These are phyloP conservation scores for Epinotia brunnichana DNA, from an alignment of 2,888 invertebrate genomes.

Conservation along the genomic window DNA sequence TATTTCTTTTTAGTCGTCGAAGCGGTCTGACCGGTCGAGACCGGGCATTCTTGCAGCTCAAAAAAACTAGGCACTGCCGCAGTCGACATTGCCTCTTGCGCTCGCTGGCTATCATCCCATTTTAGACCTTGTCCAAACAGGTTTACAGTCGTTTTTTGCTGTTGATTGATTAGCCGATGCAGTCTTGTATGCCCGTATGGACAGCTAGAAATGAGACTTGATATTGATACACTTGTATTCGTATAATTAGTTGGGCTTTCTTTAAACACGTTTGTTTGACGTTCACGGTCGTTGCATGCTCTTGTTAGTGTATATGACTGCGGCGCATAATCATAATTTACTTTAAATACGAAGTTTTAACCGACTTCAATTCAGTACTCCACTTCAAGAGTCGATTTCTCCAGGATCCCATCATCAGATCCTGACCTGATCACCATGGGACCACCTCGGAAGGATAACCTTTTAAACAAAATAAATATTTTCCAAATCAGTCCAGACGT, in stretches of 20 bases:
- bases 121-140: not conserved
- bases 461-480: too few relatives aligned
- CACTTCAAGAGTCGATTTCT: too few relatives aligned
- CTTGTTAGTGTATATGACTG: not conserved
- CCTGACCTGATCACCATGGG: too few relatives aligned
- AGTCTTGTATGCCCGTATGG: not conserved
- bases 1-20: slow-evolving; percentile 12
- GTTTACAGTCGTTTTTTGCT: not conserved
- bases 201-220: slow-evolving; percentile 23
- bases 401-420: too few relatives aligned
- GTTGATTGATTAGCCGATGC: not conserved
- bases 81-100: slow-evolving; percentile 7
- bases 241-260: slow-evolving; percentile 25
- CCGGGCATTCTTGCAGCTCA: slow-evolving; percentile 28
- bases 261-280: slow-evolving; percentile 19
- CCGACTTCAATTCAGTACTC: too few relatives aligned
- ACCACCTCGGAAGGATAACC: too few relatives aligned
- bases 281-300: slow-evolving; percentile 1
- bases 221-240: slow-evolving; percentile 28
- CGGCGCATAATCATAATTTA: too few relatives aligned
- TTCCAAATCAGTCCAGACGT: too few relatives aligned
- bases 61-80: slow-evolving; percentile 21
- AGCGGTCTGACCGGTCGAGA: slow-evolving; percentile 26
- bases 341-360: too few relatives aligned
- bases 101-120: not conserved